phyloP scores from a whole-genome alignment of 2,113 vertebrate genomes.

The Chloebia gouldiae region DNA sequence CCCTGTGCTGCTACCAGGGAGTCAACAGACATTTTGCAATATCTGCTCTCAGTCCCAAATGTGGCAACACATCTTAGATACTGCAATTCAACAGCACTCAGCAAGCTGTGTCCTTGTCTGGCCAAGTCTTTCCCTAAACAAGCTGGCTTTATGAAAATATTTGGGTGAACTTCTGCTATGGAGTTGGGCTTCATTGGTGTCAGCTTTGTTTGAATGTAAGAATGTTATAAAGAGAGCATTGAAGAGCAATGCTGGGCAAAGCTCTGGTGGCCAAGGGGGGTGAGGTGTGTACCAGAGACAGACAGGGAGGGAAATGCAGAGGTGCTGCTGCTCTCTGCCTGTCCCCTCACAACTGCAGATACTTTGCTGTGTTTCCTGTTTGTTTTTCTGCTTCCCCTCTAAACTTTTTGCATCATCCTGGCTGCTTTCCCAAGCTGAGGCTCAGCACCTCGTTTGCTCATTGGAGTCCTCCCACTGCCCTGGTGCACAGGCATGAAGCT shows the following conservation, averaged over 20 bases:
- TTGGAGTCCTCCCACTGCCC: slow-evolving; percentile 2
- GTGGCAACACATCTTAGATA: background rate
- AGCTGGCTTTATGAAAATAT: slow-evolving; percentile 10
- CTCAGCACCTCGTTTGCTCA: background rate
- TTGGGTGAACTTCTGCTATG: slow-evolving; percentile 14
- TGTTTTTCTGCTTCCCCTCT: slow-evolving; percentile 67
- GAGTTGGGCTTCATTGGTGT: background rate
- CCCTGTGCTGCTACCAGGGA: background rate
- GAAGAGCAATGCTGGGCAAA: background rate
- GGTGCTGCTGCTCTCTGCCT: background rate
- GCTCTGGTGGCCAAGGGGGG: background rate
- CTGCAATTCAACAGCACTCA: background rate
- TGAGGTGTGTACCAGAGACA: background rate
- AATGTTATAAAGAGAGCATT: slow-evolving; percentile 42
- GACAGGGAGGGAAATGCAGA: background rate
- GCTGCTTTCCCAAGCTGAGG: slow-evolving; percentile 35
- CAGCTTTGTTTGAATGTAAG: background rate
- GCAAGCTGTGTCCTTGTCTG: slow-evolving; percentile 8
- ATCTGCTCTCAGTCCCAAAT: slow-evolving; percentile 23
- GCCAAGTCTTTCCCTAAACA: background rate
- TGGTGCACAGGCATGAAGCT: background rate
- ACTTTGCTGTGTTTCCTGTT: slow-evolving; percentile 56
- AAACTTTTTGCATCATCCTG: slow-evolving; percentile 72
- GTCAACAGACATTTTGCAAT: background rate
- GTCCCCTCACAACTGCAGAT: background rate